These are phyloP conservation scores for Ophion ellenae DNA, from an alignment of 2,888 invertebrate species.

Conservation along the genomic window DNA sequence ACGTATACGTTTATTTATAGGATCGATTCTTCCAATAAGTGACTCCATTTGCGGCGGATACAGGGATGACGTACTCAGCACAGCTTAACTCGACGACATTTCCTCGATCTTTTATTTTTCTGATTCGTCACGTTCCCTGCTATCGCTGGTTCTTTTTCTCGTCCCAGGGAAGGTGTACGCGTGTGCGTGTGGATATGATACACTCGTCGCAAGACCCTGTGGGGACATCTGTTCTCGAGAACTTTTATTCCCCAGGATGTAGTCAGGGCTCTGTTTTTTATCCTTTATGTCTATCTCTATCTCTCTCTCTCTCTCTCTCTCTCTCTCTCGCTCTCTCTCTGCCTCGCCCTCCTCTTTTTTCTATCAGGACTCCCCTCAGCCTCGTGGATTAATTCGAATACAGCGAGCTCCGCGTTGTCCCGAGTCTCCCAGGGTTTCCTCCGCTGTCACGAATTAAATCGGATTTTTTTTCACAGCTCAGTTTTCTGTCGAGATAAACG, in stretches of 20 bases:
- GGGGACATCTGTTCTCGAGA: constrained; percentile 25
- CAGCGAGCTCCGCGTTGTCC: background rate
- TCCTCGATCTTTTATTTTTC: constrained; percentile 5
- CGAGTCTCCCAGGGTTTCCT: background rate
- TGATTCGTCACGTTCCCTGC: background rate
- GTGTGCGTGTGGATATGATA: background rate
- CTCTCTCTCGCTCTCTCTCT: no score
- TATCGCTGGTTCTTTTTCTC: background rate
- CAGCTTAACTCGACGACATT: background rate
- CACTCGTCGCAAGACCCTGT: constrained; percentile 8
- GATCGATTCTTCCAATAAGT: constrained; percentile 13
- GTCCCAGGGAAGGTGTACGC: background rate
- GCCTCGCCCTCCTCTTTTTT: background rate
- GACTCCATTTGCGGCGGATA: background rate
- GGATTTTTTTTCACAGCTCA: background rate
- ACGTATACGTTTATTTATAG: background rate
- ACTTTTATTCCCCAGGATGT: constrained; percentile 25
- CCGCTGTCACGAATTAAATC: background rate
- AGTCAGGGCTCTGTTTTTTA: background rate
- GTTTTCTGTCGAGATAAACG: background rate
- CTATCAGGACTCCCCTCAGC: background rate
- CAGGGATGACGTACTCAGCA: constrained; percentile 1
- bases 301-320: background rate
- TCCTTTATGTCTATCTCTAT: background rate
- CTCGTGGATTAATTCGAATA: background rate